Base-by-base conservation (phyloP, 2,113 vertebrate genomes). In the Petrocephalus zakoni region DNA sequence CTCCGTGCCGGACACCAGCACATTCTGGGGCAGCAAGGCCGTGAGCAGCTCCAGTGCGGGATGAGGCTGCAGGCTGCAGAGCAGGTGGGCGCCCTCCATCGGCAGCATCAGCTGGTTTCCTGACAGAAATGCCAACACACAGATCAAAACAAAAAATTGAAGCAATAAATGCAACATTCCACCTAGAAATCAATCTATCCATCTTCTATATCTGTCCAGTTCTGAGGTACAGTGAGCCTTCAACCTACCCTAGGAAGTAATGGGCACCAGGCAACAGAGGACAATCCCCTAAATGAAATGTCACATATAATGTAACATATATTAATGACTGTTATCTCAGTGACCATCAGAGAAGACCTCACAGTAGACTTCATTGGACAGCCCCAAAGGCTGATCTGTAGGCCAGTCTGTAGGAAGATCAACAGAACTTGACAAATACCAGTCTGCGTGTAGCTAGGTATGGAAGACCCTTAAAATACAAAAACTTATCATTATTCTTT, bases 1-100 rank as follows among this genome's bases (percentile, higher is more conserved):
- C 90, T 97, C 96, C 51, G 94, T 91, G 19, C 96, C 96, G 0
- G 97, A 98, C 10, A 97, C 86, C 19, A 97, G 94, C 7, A 95
- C 91, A 90, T 99, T 98, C 92, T 97, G 97, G 0, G 98, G 97
- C 42, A 99, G 92, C 0, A 99, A 95, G 89, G 97, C 96, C 91
- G 94, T 94, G 84, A 94, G 51, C 0, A 88, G 88, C 89, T 92
- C 93, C 92, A 99, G 83, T 0, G 93, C 89, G 0, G 93, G 94
- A 86, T 99, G 97, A 0, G 89, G 92, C 92, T 93, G 95, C 61
- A 98, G 72, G 8, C 51, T 53, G 83, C 96, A 98, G 25, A 95
- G 95, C 87, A 99, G 90, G 90, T 94, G 93, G 87, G 94, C 93
- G 88, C 93, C 96, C 85, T 98, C 96, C 47, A 98, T 93, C 25